Evolutionary conservation across 2,888 invertebrate genomes (phyloP), one percentile per base, ranked within the genome.

Genomic region (Xestia xanthographa): DNA sequence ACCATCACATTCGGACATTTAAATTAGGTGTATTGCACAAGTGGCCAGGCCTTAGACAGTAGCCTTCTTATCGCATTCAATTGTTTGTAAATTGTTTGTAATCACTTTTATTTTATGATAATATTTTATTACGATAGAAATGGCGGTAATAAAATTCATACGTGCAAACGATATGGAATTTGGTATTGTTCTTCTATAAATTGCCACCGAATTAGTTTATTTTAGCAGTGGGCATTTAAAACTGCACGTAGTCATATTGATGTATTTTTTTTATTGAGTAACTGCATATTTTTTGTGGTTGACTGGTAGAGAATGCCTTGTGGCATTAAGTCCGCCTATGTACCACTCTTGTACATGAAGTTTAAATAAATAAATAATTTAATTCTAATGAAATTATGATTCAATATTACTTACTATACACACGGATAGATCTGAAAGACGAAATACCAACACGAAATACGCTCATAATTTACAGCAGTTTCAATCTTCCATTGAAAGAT

Each of bases 61-160:
- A 29, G 20, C 14, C 20, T 48, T 58, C 34, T 77, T 76, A 67
- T 67, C 76, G 34, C 29, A 5, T 26, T 38, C n/a, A 67, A 67
- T 78, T 26, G 5, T 22, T 67, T 77, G n/a, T n/a, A n/a, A n/a
- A n/a, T n/a, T n/a, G n/a, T n/a, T n/a, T n/a, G n/a, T 67, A 60
- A 77, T 67, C 48, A 43, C 12, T 45, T 41, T 14, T 9, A 74
- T 62, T 63, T 17, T 34, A 20, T 29, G 58, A 58, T n/a, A n/a
- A n/a, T 58, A 58, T 58, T 75, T 75, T 75, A 26, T 43, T 17
- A 38, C 12, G 9, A 65, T 38, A 34, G 22, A 45, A 65, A 45
- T 56, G 14, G 29, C 29, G 29, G n/a, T 66, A n/a, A 45, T 48
- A 14, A 56, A 41, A 56, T 34, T 34, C 34, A 41, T 76, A 45